phyloP scores from a whole-genome alignment of 2,888 invertebrate genomes.

The Drosophila kuntzei region DNA sequence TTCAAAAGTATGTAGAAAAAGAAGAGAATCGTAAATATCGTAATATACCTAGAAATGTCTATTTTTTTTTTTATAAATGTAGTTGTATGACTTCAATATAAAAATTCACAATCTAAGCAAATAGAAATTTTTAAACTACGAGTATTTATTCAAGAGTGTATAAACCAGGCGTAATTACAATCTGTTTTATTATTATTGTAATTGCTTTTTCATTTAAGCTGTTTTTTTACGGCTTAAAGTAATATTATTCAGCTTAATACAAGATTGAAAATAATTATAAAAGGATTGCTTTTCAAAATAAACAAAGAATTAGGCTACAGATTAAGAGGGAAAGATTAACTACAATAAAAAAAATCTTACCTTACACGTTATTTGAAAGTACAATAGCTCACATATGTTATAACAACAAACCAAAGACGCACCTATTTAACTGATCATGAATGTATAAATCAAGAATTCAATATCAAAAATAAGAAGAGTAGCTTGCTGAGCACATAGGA shows the following conservation, averaged over 20 bases:
- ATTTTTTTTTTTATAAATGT: no score
- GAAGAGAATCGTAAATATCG: no score
- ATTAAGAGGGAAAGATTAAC: background rate
- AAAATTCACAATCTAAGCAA: background rate
- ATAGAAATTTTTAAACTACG: background rate
- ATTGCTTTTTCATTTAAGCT: background rate
- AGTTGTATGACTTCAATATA: no score
- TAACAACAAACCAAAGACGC: no score
- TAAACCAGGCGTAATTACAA: background rate
- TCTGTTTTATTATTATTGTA: background rate
- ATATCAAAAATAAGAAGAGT: constrained; percentile 3
- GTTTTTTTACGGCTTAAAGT: background rate
- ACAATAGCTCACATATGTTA: no score
- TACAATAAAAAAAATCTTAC: background rate
- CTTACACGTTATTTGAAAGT: background rate
- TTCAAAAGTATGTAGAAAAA: no score
- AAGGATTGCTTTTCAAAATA: background rate
- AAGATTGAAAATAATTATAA: background rate
- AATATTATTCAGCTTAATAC: background rate
- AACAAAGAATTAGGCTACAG: background rate
- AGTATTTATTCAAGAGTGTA: background rate
- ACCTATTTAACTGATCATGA: background rate
- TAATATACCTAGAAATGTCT: no score
- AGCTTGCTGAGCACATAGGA: background rate
- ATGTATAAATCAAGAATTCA: constrained; percentile 1